Base-by-base conservation (phyloP, 2,888 invertebrate genomes). In the Drosophila maculinotata region DNA sequence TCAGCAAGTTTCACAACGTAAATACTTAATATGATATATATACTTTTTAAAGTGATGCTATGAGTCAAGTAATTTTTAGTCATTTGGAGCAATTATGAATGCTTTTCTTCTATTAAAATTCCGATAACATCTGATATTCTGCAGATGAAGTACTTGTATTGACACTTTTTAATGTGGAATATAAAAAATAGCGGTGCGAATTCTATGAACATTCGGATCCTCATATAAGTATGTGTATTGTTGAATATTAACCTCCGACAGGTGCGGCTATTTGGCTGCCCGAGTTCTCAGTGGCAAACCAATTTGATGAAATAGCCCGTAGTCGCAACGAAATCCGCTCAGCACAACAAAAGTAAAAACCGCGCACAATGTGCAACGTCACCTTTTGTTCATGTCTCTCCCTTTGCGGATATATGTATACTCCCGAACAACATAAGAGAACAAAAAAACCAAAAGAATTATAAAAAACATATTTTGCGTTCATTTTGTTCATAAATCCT, bases 401-500 rank as follows among this genome's bases (percentile, higher is more conserved):
- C 39, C 45, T 33, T 41, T 38, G 42, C 42, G 59, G 53, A n/a
- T 56, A 58, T 62, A 39, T 17, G 38, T 45, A 4, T n/a, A n/a
- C n/a, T n/a, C n/a, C n/a, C n/a, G n/a, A n/a, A n/a, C n/a, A 17
- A 44, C 28, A 38, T 30, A 72, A 56, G 45, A 33, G 44, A 54
- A 53, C 25, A 58, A 31, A 58, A 67, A 47, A 69, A 52, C 59
- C 56, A 64, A 62, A 59, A 49, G 63, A 69, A 58, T 57, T 60
- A 33, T 59, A 67, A 79, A 77, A 75, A 75, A 72, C 75, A 75
- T 78, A 76, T 77, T 77, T 71, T 60, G 62, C 53, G 62, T 33
- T 51, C 72, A 72, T 80, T 85, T 79, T 82, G 20, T 82, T 77
- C 75, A 85, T 77, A 82, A 82, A 82, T 82, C 81, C 85, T 68